Evolutionary conservation across 2,888 invertebrate species (phyloP).

Genomic region (Chymomyza caudatula): DNA sequence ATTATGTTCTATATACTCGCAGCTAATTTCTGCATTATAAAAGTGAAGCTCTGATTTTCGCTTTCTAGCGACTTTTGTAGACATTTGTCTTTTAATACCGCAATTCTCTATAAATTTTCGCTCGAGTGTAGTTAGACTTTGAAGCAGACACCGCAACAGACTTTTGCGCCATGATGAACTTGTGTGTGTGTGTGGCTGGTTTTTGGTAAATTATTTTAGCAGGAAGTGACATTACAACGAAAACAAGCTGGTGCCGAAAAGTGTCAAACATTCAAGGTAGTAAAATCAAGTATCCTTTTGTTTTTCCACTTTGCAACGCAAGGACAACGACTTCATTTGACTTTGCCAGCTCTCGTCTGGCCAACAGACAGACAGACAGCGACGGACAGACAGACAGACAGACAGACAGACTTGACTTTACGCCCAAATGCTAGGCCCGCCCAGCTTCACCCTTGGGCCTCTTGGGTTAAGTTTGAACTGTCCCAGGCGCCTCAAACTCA

Average conservation of each 20-base stretch:
- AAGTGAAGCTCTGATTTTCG: no score
- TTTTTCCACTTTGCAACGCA: constrained; percentile 48
- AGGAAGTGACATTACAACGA: constrained; percentile 69
- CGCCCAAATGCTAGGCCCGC: neutral
- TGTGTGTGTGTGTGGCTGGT: constrained; percentile 32
- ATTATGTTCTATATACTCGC: no score
- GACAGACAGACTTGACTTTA: neutral
- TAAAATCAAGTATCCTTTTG: constrained; percentile 77
- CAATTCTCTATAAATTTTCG: neutral
- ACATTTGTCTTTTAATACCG: no score
- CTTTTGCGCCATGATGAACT: no score
- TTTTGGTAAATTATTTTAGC: constrained; percentile 64
- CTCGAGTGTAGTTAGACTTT: neutral
- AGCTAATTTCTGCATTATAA: no score
- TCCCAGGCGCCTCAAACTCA: neutral
- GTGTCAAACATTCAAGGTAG: constrained; percentile 77
- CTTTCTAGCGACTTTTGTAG: no score
- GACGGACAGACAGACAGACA: neutral
- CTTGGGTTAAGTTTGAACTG: constrained; percentile 4
- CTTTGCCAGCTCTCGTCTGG: neutral
- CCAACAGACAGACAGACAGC: neutral
- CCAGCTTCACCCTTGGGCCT: neutral
- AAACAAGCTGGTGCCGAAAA: constrained; percentile 74
- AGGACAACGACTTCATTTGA: constrained; percentile 6
- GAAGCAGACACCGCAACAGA: neutral